These are phyloP conservation scores for Dendrocincla tyrannina DNA, from an alignment of 2,797 vertebrate genomes.

Conservation along the genomic window DNA sequence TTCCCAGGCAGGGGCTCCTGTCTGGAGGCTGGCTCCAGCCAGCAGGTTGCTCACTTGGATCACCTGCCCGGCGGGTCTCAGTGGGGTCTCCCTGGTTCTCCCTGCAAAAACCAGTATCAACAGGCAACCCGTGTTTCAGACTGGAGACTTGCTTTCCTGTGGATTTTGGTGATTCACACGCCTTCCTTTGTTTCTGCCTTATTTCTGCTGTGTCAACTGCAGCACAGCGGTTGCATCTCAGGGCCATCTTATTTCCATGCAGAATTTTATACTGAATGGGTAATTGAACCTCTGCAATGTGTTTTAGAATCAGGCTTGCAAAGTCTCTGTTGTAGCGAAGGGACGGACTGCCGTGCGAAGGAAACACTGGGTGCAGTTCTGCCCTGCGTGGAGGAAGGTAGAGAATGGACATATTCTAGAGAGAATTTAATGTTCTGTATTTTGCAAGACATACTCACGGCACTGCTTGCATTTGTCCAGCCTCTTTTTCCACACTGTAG, in stretches of 20 bases:
- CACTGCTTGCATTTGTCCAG: background rate
- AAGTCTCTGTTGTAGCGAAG: background rate
- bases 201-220: background rate
- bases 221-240: background rate
- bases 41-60: background rate
- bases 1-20: fast-evolving
- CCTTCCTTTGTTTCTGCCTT: background rate
- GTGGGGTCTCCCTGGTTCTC: background rate
- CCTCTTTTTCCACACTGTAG: background rate
- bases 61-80: fast-evolving
- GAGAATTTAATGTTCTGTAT: background rate
- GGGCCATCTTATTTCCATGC: background rate
- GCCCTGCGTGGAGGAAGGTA: background rate
- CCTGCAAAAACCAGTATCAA: background rate
- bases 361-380: background rate
- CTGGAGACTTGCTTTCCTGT: background rate
- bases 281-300: background rate
- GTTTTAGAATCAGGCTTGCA: background rate
- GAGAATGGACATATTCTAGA: background rate
- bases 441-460: fast-evolving
- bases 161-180: background rate
- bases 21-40: background rate
- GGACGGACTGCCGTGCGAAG: background rate
- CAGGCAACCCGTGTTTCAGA: background rate
- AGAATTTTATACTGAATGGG: background rate